These are phyloP conservation scores for Pithys albifrons DNA, from an alignment of 2,113 vertebrate species.

Conservation along the genomic window DNA sequence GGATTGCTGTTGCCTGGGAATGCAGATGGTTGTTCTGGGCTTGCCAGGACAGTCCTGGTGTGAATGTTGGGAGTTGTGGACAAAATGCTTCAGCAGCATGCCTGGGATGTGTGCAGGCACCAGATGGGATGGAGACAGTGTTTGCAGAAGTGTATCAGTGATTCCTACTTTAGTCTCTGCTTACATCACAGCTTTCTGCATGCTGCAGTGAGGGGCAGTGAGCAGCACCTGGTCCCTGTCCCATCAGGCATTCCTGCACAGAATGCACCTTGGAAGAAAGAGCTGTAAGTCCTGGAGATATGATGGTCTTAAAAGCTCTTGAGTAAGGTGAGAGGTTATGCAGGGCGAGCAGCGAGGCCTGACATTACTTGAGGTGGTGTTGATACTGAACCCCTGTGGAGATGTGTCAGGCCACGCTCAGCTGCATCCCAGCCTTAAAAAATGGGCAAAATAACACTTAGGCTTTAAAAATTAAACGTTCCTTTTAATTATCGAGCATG, in stretches of 20 bases:
- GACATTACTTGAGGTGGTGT: neutral
- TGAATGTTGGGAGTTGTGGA: neutral
- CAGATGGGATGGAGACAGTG: neutral
- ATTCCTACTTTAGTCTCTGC: neutral
- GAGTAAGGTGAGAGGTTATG: neutral
- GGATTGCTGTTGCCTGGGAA: neutral
- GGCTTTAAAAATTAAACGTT: conserved; percentile 50
- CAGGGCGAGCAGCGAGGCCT: neutral
- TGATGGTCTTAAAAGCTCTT: neutral
- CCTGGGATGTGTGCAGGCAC: neutral
- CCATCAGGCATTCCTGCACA: fast-evolving
- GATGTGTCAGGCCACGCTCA: neutral
- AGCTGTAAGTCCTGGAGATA: neutral
- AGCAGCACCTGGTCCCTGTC: neutral
- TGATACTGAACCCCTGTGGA: neutral
- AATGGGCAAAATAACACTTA: conserved; percentile 28
- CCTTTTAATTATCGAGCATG: conserved; percentile 49
- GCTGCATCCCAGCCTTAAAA: neutral
- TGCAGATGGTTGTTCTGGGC: neutral
- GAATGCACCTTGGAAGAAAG: neutral
- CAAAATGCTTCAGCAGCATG: neutral
- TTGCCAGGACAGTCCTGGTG: neutral
- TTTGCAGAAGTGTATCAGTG: neutral
- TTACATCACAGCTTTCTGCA: neutral
- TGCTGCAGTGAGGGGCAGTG: neutral